Evolutionary conservation across 1,140 invertebrate species (phyloP).

Genomic region (Lucilia sericata): DNA sequence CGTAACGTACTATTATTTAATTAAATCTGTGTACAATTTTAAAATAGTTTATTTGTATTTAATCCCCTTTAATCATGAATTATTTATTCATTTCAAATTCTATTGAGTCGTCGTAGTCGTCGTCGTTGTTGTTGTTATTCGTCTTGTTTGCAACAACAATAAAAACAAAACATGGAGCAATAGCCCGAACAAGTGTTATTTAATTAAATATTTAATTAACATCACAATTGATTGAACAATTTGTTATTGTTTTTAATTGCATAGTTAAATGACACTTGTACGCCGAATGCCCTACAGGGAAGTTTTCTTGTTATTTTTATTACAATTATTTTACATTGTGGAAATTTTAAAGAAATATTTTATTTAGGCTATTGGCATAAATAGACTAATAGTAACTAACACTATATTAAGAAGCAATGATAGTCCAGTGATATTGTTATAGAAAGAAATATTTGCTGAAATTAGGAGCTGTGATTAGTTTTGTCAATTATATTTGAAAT

Average conservation of each 20-base stretch:
- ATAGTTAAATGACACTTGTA: not conserved
- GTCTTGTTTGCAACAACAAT: not conserved
- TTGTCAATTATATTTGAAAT: too few relatives aligned
- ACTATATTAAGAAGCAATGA: too few relatives aligned
- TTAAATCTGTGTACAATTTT: conserved; percentile 21
- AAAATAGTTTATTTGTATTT: conserved; percentile 17
- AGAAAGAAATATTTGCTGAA: too few relatives aligned
- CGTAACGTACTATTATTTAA: conserved; percentile 8
- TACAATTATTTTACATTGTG: too few relatives aligned
- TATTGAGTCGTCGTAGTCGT: not conserved
- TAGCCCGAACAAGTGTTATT: conserved; percentile 19
- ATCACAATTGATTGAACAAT: conserved; percentile 20
- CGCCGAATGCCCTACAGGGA: not conserved
- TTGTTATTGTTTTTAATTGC: not conserved
- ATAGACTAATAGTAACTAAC: too few relatives aligned
- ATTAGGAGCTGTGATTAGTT: too few relatives aligned
- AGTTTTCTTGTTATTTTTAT: not conserved
- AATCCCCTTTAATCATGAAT: conserved; percentile 15
- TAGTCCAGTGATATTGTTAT: too few relatives aligned
- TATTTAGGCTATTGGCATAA: too few relatives aligned
- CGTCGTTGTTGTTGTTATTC: not conserved
- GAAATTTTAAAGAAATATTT: too few relatives aligned
- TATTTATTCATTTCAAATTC: conserved; percentile 6
- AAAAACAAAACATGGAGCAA: not conserved
- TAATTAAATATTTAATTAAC: conserved; percentile 25